Base-by-base conservation (phyloP, 2,888 invertebrate genomes). In the Phyllotreta striolata region DNA sequence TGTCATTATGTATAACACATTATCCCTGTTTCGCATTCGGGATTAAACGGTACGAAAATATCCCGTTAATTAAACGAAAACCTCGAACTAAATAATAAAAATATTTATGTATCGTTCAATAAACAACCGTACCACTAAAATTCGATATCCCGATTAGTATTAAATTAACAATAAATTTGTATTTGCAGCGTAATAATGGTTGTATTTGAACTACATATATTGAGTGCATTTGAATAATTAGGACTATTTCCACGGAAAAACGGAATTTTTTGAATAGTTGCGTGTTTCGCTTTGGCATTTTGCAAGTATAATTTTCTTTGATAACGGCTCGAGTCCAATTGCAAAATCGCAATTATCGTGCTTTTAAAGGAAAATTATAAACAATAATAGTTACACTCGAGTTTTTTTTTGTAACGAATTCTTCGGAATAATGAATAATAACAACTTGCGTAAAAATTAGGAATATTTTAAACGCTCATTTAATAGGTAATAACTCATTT, bases 161-260 rank as follows among this genome's bases (percentile, higher is more conserved):
- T 47, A 58, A 58, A 58, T 58, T 58, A 49, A 58, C 58, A 24
- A 24, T 24, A 24, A 24, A 58, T 49, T 49, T 58, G 58, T 24
- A 24, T 24, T 51, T n/a, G n/a, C n/a, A n/a, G n/a, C n/a, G 43
- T 37, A 59, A 39, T 58, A 41, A 35, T 40, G 49, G 58, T 58
- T 46, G 13, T 41, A 63, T 57, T 64, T 44, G 59, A 64, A 61
- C 51, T 54, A 55, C 66, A 64, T 68, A 55, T 68, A 64, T 68
- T 65, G 63, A 69, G 60, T 66, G 62, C 61, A 62, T 63, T 69
- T 64, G 65, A 69, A 69, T 69, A 69, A 69, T 66, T 61, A 64
- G 64, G 52, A 35, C 62, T 60, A 65, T 67, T 66, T 67, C 67
- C 64, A 52, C 57, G 62, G 55, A 69, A 69, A 69, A 66, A 61